A percentile compares a stretch with the other conserved stretches of the same genome.
phyloP scores from a whole-genome alignment of 2,113 vertebrate species.

The Phalacrocorax aristotelis region DNA sequence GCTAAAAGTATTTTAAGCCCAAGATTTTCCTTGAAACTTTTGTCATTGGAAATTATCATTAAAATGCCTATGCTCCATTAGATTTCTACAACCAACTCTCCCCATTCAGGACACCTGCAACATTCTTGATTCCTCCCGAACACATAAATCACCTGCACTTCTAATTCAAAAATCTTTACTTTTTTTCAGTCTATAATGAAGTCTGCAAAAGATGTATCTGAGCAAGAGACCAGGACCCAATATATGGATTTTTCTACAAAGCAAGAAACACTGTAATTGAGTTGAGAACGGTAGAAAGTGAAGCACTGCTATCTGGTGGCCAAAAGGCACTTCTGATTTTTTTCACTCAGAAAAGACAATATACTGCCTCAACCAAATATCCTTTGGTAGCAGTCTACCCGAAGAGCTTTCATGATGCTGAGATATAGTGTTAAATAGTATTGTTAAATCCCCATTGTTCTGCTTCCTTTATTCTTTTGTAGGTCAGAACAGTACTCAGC shows the following conservation, averaged over 20 bases:
- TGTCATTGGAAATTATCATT: background rate
- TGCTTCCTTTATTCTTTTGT: background rate
- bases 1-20: background rate
- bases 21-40: background rate
- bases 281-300: constrained; percentile 21
- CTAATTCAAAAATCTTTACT: background rate
- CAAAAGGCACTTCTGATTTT: background rate
- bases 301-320: constrained; percentile 77
- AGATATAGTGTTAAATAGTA: background rate
- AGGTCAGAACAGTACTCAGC: background rate
- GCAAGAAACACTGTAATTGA: background rate
- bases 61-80: background rate
- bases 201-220: background rate
- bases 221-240: background rate
- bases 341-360: background rate
- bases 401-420: background rate
- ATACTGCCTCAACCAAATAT: background rate
- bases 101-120: background rate
- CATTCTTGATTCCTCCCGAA: background rate
- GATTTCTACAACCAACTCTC: background rate
- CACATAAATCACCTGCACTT: background rate
- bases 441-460: background rate
- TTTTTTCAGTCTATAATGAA: background rate
- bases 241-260: background rate
- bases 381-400: background rate